Evolutionary conservation across 2,113 vertebrate species (phyloP).

Genomic region (Actenoides lindsayi): DNA sequence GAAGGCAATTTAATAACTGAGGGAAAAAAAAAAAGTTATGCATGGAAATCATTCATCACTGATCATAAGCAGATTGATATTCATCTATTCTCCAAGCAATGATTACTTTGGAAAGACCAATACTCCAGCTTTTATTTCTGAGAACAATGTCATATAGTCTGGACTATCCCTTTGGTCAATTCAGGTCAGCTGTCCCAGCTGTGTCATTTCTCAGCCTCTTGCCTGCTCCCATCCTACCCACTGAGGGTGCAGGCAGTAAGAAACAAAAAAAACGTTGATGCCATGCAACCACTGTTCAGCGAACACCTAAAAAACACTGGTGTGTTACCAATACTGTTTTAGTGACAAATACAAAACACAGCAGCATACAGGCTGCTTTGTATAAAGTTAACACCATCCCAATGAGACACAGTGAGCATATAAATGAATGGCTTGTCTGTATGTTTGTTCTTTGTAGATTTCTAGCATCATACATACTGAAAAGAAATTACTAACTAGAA

Average conservation of each 20-base stretch:
- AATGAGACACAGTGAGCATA: not conserved
- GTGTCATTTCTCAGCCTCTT: not conserved
- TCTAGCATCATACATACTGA: not conserved
- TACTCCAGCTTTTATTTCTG: not conserved
- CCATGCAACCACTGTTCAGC: not conserved
- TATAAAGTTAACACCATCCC: not conserved
- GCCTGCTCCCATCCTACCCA: not conserved
- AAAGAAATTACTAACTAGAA: not conserved
- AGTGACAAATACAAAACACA: not conserved
- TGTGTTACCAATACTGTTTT: not conserved
- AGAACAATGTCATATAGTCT: not conserved
- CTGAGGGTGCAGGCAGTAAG: not conserved
- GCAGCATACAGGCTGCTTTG: not conserved
- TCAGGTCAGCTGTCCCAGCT: not conserved
- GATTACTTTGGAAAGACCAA: not conserved
- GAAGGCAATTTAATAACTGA: not conserved
- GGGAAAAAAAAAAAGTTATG: too few relatives aligned
- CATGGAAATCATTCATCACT: not conserved
- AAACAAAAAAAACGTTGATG: not conserved
- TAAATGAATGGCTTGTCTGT: not conserved
- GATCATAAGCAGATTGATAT: not conserved
- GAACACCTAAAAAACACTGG: not conserved
- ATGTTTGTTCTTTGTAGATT: not conserved
- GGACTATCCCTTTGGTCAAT: not conserved
- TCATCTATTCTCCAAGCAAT: not conserved